phyloP scores from a whole-genome alignment of 2,113 vertebrate species.

The Seriola dumerili region DNA sequence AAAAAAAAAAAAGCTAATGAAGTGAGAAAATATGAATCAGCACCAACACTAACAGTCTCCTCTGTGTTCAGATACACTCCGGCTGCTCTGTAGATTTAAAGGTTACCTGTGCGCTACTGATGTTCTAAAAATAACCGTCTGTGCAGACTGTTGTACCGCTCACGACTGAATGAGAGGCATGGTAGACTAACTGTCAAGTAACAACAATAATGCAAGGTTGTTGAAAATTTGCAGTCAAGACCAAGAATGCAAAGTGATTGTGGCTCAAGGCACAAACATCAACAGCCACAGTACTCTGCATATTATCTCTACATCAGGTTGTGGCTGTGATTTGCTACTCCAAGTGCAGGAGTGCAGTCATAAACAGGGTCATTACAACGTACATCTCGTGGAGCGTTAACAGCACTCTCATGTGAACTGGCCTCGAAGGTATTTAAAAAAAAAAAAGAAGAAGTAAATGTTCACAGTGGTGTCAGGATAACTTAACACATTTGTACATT shows the following conservation, averaged over 20 bases:
- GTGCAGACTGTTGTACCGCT: neutral
- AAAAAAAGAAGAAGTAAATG: neutral
- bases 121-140: slow-evolving; percentile 28
- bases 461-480: slow-evolving; percentile 5
- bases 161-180: neutral
- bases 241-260: neutral
- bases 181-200: neutral
- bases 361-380: neutral
- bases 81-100: slow-evolving; percentile 12
- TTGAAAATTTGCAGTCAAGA: neutral
- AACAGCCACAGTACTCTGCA: neutral
- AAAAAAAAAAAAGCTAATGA: neutral
- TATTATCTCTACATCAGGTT: slow-evolving; percentile 6
- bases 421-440: neutral
- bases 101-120: slow-evolving; percentile 20
- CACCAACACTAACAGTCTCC: neutral
- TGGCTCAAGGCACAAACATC: neutral
- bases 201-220: neutral
- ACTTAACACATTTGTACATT: neutral
- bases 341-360: neutral
- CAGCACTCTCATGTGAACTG: no score
- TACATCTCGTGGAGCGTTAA: neutral
- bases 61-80: neutral
- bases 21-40: neutral
- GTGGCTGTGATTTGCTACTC: neutral